A percentile compares a stretch with the other conserved stretches of the same genome.
phyloP scores from a whole-genome alignment of 2,888 invertebrate species.

The Flexamia atlantica region DNA sequence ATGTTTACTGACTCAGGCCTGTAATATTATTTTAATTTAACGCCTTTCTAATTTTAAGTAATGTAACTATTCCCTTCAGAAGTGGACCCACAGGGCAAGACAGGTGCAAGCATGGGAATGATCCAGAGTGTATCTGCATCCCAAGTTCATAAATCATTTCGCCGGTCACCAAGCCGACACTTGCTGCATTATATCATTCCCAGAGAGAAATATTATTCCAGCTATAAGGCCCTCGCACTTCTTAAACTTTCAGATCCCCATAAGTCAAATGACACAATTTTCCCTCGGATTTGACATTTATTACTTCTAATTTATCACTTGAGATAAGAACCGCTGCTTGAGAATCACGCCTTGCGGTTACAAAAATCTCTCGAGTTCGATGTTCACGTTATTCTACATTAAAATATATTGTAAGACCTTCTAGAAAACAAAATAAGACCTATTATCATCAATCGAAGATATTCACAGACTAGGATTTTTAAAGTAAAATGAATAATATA shows the following conservation, averaged over 20 bases:
- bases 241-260: slow-evolving; percentile 51
- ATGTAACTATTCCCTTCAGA: too few relatives aligned
- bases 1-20: too few relatives aligned
- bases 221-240: slow-evolving; percentile 28
- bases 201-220: slow-evolving; percentile 41
- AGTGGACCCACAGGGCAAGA: not conserved
- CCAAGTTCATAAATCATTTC: slow-evolving; percentile 13
- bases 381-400: too few relatives aligned
- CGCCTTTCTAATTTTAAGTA: too few relatives aligned
- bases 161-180: slow-evolving; percentile 45
- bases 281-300: slow-evolving; percentile 46
- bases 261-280: slow-evolving; percentile 46
- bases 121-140: slow-evolving; percentile 30
- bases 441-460: too few relatives aligned
- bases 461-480: too few relatives aligned
- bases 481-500: too few relatives aligned
- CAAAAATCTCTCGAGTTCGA: not conserved
- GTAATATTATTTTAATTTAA: too few relatives aligned
- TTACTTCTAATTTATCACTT: slow-evolving; percentile 46
- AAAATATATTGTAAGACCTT: too few relatives aligned
- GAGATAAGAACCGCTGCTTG: not conserved
- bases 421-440: too few relatives aligned
- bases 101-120: not conserved
- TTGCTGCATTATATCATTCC: slow-evolving; percentile 48
- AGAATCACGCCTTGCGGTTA: too few relatives aligned